These are phyloP conservation scores for Oxystoma pomonae DNA, from an alignment of 2,888 invertebrate species.

Conservation along the genomic window DNA sequence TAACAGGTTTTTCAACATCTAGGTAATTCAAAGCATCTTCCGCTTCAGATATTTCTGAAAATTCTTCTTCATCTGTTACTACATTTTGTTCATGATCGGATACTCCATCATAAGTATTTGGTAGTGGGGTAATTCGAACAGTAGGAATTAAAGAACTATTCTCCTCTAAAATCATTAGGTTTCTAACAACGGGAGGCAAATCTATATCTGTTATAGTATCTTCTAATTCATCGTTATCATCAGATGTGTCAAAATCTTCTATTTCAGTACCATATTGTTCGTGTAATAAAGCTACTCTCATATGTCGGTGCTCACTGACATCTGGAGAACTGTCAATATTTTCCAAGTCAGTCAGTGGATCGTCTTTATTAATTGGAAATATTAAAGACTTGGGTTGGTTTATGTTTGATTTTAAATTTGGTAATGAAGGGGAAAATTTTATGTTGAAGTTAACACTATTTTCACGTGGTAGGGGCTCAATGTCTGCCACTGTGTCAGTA, in stretches of 20 bases:
- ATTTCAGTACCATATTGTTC: constrained; percentile 31
- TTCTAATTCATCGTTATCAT: constrained; percentile 23
- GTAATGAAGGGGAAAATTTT: constrained; percentile 20
- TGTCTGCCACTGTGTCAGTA: constrained; percentile 22
- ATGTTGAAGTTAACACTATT: constrained; percentile 13
- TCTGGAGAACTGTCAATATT: constrained; percentile 44
- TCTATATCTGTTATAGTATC: constrained; percentile 30
- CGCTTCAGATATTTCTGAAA: constrained; percentile 37
- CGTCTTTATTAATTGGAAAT: constrained; percentile 29
- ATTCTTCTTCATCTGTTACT: constrained; percentile 40
- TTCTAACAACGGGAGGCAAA: constrained; percentile 48
- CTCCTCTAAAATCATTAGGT: constrained; percentile 43
- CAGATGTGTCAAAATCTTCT: constrained; percentile 22
- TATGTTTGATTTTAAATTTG: constrained; percentile 1
- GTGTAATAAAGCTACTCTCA: constrained; percentile 41
- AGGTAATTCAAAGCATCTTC: constrained; percentile 37
- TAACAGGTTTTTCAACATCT: constrained; percentile 12
- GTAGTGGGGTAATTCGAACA: constrained; percentile 47
- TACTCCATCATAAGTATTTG: constrained; percentile 35
- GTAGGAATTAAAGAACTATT: constrained; percentile 39
- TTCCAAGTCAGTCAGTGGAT: constrained; percentile 50
- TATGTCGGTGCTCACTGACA: constrained; percentile 29
- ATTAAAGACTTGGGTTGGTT: constrained; percentile 7
- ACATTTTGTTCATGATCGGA: constrained; percentile 21
- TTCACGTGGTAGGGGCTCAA: constrained; percentile 6